Conservation (phyloP, 1,140 invertebrate genomes). For the Bombus haemorrhoidalis region DNA sequence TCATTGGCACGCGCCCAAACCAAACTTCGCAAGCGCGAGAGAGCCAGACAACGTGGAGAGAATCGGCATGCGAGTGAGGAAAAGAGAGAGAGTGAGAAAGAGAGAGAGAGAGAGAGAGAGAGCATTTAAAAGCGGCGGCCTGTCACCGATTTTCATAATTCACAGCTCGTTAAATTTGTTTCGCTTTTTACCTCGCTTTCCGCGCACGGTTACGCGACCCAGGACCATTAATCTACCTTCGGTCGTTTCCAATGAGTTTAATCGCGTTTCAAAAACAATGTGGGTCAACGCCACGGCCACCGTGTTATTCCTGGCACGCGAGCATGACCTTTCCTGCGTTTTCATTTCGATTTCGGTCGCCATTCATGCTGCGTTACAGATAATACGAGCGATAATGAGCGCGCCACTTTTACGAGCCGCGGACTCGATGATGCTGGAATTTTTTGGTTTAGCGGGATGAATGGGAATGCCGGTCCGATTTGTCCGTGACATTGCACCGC, state of each 20-base stretch:
- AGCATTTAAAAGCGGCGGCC: constrained; percentile 69
- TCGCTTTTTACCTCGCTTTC: constrained; percentile 71
- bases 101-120: constrained; percentile 1
- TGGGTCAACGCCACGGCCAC: constrained; percentile 69
- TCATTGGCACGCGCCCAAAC: constrained; percentile 78
- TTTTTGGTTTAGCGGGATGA: constrained; percentile 25
- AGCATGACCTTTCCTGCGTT: constrained; percentile 68
- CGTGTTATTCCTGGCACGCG: constrained; percentile 67
- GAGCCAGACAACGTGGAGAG: neutral
- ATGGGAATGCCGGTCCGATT: neutral
- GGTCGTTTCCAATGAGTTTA: constrained; percentile 77
- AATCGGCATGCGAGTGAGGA: neutral
- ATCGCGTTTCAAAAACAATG: constrained; percentile 77
- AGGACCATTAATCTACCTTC: constrained; percentile 75
- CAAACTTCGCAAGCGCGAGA: constrained; percentile 49
- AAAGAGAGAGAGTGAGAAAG: neutral
- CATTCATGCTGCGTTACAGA: constrained; percentile 62
- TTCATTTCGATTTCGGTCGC: constrained; percentile 72
- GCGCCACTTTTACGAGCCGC: constrained; percentile 36
- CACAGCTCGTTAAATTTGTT: constrained; percentile 79
- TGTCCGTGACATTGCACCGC: constrained; percentile 17
- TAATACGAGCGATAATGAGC: constrained; percentile 63
- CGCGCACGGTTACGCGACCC: constrained; percentile 63
- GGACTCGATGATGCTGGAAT: constrained; percentile 18
- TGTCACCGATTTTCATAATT: constrained; percentile 82